Base-by-base conservation (phyloP, 2,797 vertebrate species). In the Parotocinclus haroldoi region DNA sequence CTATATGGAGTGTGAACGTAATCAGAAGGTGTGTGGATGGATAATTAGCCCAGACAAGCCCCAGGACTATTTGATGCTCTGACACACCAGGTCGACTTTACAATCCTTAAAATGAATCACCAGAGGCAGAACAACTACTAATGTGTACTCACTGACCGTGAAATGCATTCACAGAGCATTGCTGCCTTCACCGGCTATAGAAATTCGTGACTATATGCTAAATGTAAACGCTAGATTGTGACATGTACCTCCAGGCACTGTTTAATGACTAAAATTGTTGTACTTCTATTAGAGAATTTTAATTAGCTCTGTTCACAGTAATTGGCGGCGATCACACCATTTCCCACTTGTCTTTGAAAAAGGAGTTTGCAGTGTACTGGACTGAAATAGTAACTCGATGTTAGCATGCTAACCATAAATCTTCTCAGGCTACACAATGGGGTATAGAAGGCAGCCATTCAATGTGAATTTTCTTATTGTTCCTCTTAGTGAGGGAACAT, bases 41-140 rank as follows among this genome's bases (percentile, higher is more conserved):
- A 46, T 46, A 46, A 46, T 46, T 46, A 4, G 12, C 12, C 44
- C 12, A 3, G 3, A 46, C 83, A 82, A 89, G n/a, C 82, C 82
- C 82, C 83, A 77, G 77, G 82, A 82, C 75, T 82, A 79, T 86
- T 88, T 89, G 86, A 89, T 89, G 36, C 36, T 57, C 51, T 46
- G 45, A 14, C 85, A 85, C 83, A 77, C 80, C 83, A 81, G 50
- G 53, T 82, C 81, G 78, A 84, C 83, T 88, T 86, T 85, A 84
- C 84, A 89, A 88, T 88, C 84, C 85, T 86, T 90, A 84, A 89
- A 86, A 89, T 88, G 84, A 86, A 89, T 83, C 85, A 89, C 84
- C 83, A 84, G 81, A 86, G 85, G 86, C 86, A 83, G 82, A 85
- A 83, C 83, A 85, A 78, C 77, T 82, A 84, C 83, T 86, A 87